These are phyloP conservation scores for Cottus gobio DNA, from an alignment of 2,113 vertebrate genomes.

Conservation along the genomic window DNA sequence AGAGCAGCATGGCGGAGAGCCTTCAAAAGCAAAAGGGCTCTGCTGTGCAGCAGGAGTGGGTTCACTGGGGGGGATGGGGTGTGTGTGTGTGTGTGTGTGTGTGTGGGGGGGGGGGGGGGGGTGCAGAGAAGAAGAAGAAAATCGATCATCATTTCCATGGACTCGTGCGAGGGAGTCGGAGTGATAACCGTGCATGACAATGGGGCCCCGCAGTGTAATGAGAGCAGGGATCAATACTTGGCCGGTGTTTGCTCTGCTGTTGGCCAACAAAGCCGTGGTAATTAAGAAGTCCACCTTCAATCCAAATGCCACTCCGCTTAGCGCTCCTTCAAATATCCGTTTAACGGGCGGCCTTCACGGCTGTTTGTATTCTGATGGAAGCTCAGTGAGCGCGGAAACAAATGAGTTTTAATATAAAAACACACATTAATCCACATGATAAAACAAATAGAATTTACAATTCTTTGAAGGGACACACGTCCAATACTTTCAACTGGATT, in stretches of 20 bases:
- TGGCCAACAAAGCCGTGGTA: conserved; percentile 70
- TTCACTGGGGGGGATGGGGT: too few relatives aligned
- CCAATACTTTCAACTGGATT: conserved; percentile 19
- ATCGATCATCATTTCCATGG: conserved; percentile 80
- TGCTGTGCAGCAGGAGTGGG: neutral
- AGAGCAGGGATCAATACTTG: conserved; percentile 75
- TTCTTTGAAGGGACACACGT: conserved; percentile 30
- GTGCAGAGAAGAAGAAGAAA: too few relatives aligned
- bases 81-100: too few relatives aligned
- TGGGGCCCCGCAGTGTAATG: conserved; percentile 59
- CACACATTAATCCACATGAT: conserved; percentile 18
- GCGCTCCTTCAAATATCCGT: conserved; percentile 15
- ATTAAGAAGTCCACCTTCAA: conserved; percentile 74
- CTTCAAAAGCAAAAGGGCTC: conserved; percentile 29
- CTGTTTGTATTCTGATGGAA: conserved; percentile 25
- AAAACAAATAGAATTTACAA: conserved; percentile 13
- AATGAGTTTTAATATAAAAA: conserved; percentile 33
- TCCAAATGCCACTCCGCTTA: conserved; percentile 42
- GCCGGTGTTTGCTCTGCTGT: conserved; percentile 57
- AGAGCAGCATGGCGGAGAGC: neutral
- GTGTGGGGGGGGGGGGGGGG: too few relatives aligned
- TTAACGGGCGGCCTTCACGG: too few relatives aligned
- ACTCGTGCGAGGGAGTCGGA: conserved; percentile 53
- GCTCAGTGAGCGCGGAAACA: conserved; percentile 20
- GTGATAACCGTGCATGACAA: conserved; percentile 75